Evolutionary conservation across 2,888 invertebrate genomes (phyloP).

Genomic region (Ariolimax columbianus): DNA sequence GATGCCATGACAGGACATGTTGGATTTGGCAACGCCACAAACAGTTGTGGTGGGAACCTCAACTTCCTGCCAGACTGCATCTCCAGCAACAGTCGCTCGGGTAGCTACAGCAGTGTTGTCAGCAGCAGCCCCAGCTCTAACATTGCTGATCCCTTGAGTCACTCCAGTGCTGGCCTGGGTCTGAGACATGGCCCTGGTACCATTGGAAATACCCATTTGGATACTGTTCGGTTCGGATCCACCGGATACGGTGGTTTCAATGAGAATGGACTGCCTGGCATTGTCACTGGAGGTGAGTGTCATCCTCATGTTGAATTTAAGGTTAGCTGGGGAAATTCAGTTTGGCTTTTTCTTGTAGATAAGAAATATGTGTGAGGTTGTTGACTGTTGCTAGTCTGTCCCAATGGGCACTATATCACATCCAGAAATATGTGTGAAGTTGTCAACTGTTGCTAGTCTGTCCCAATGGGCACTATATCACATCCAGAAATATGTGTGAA

Average conservation of each 20-base stretch:
- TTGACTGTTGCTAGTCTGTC: too few species aligned
- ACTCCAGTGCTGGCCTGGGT: conserved; percentile 47
- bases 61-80: conserved; percentile 64
- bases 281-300: conserved; percentile 36
- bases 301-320: too few species aligned
- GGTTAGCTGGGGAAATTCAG: too few species aligned
- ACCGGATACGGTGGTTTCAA: conserved; percentile 60
- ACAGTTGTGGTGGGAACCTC: conserved; percentile 32
- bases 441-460: too few species aligned
- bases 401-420: too few species aligned
- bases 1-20: background rate
- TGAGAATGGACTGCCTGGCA: conserved; percentile 61
- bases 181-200: conserved; percentile 43
- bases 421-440: too few species aligned
- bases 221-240: conserved; percentile 54
- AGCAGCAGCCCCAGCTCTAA: conserved; percentile 63
- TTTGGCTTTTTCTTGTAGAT: too few species aligned
- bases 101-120: conserved; percentile 75
- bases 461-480: too few species aligned
- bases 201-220: conserved; percentile 1
- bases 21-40: background rate
- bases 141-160: conserved; percentile 41
- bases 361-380: too few species aligned
- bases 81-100: conserved; percentile 64
- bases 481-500: too few species aligned